Percentiles rank a stretch among this genome's conserved stretches.
Conservation (phyloP, 2,113 vertebrate genomes). For the Petrocephalus microphthalmus region DNA sequence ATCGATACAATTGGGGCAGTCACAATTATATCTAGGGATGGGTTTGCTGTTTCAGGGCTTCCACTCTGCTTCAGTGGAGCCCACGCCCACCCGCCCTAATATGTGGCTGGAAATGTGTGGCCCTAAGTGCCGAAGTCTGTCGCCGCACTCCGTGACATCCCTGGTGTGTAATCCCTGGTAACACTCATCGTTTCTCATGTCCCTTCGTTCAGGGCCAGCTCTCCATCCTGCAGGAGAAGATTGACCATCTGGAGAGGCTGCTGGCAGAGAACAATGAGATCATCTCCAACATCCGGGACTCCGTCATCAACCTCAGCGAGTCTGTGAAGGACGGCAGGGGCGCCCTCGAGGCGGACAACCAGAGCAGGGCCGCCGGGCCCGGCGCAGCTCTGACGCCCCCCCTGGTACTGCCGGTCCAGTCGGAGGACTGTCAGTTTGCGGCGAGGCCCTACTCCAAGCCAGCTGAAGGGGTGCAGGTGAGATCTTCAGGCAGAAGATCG, state of each 20-base stretch:
- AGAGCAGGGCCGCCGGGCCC: conserved; percentile 54
- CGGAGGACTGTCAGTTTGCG: conserved; percentile 64
- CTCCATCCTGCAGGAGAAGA: conserved; percentile 80
- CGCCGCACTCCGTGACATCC: neutral
- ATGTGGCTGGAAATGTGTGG: neutral
- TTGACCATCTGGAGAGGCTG: conserved; percentile 79
- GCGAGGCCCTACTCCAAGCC: conserved; percentile 38
- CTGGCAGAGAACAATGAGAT: conserved; percentile 85
- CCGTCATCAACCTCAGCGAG: conserved; percentile 72
- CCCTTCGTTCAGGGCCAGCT: conserved; percentile 67
- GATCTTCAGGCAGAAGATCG: neutral
- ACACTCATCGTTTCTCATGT: neutral
- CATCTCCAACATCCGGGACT: conserved; percentile 79
- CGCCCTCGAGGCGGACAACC: conserved; percentile 55
- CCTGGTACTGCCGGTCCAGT: conserved; percentile 43
- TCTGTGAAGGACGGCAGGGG: conserved; percentile 64
- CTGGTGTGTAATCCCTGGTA: neutral
- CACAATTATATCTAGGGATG: no score
- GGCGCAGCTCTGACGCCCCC: conserved; percentile 44
- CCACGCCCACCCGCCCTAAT: neutral
- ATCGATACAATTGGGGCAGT: no score
- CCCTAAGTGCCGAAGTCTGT: neutral
- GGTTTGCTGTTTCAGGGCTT: no score
- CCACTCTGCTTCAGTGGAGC: no score
- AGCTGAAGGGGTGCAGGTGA: conserved; percentile 70